These are phyloP conservation scores for Okapia johnstoni DNA, from an alignment of 2,113 vertebrate species.

Conservation along the genomic window DNA sequence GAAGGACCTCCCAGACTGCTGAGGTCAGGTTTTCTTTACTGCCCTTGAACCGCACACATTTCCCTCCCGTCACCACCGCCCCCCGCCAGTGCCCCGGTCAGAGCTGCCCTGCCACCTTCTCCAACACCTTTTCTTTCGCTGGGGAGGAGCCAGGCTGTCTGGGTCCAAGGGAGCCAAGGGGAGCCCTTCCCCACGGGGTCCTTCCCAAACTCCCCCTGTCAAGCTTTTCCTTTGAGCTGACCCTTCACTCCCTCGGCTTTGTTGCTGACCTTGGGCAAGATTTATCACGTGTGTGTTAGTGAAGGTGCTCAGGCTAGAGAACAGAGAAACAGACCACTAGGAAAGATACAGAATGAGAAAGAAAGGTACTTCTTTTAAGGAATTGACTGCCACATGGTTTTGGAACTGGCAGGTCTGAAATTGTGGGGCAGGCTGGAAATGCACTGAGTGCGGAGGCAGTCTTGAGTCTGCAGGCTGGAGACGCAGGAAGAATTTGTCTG, in stretches of 20 bases:
- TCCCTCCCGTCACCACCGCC: accelerated
- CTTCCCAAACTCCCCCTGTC: background rate
- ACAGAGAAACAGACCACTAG: background rate
- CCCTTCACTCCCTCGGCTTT: background rate
- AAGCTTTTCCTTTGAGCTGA: background rate
- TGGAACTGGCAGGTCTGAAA: background rate
- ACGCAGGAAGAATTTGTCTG: background rate
- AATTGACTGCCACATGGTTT: background rate
- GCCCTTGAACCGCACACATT: background rate
- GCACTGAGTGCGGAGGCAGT: background rate
- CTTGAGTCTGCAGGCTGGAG: background rate
- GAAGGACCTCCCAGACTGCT: background rate
- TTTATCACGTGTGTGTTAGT: background rate
- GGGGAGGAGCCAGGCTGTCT: background rate
- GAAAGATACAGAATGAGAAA: background rate
- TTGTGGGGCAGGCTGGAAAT: background rate
- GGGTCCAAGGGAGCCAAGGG: background rate
- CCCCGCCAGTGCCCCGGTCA: background rate
- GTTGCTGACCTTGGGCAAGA: background rate
- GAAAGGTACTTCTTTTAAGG: background rate
- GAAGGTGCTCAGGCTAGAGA: background rate
- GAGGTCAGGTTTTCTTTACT: background rate
- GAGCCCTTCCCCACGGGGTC: background rate
- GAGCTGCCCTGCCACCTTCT: background rate
- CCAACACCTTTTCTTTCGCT: background rate